Base-by-base conservation (phyloP, 2,113 vertebrate genomes). In the Anhinga rufa region DNA sequence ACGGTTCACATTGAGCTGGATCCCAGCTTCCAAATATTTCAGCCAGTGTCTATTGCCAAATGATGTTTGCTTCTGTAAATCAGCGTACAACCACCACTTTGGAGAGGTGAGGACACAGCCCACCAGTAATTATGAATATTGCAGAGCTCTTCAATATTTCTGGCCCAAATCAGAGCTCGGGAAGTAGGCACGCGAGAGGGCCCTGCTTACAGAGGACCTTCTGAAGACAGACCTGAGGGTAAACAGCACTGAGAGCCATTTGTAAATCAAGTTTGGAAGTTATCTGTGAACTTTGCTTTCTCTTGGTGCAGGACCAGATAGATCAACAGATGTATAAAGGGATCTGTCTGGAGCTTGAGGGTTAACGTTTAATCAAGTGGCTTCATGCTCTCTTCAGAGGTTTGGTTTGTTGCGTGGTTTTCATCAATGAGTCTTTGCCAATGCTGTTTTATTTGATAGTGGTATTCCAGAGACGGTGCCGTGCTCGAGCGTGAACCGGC, bases 391-490 rank as follows among this genome's bases (percentile, higher is more conserved):
- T 46, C 14, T n/a, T 10, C 2, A 13, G 68, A 46, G 52, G 34
- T 86, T 58, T 72, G 55, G 5, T 44, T 62, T 79, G 31, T 25
- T 85, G 46, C 2, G 0, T 62, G 42, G 2, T 26, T 81, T 84
- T 42, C 13, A 4, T 74, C 38, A 7, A 46, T 11, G 51, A 70
- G 46, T 7, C 36, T 91, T 58, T 75, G 17, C 46, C 58, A 17
- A 77, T 2, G 1, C 20, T 29, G 4, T 29, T 19, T 77, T 83
- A 24, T 61, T 26, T 98, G 96, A 7, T 91, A 99, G 99, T 52
- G 99, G 98, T 10, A 99, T 99, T 89, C 99, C 99, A 2, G 99
- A 99, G 93, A 98, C 98, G 0, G 99, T 99, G 9, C 99, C 99
- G 0, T 92, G 98, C 79, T 98, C 95, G 19, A 96, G 97, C 1